A percentile compares a stretch with the other conserved stretches of the same genome.
These are phyloP conservation scores for Steinernema khuongi DNA, from an alignment of 1,140 invertebrate species.

Conservation along the genomic window DNA sequence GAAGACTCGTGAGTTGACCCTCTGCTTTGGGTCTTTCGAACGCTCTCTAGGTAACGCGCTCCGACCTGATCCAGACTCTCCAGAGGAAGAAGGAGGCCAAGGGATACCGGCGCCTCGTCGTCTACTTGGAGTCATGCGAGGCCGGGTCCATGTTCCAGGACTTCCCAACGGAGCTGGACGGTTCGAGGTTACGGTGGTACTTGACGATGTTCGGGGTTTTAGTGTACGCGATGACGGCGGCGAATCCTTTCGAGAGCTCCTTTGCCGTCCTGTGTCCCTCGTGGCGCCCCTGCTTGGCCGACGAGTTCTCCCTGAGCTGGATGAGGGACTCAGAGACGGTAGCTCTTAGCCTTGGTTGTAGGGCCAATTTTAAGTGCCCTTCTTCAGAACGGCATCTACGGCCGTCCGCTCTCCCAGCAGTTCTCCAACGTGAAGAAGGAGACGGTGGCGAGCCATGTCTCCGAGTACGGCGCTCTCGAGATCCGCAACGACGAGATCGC, in stretches of 20 bases:
- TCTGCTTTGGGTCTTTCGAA: not conserved
- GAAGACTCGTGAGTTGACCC: not conserved
- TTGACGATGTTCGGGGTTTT: conserved; percentile 30
- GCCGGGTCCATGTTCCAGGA: conserved; percentile 67
- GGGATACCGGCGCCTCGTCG: conserved; percentile 59
- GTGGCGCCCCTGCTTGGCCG: conserved; percentile 26
- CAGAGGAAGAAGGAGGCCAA: conserved; percentile 61
- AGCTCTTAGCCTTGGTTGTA: not conserved
- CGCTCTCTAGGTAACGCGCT: conserved; percentile 56
- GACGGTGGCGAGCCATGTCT: not conserved
- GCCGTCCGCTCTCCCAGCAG: not conserved
- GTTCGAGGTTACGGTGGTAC: conserved; percentile 57
- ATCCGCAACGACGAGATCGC: conserved; percentile 2
- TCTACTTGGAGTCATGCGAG: conserved; percentile 69
- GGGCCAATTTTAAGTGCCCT: not conserved
- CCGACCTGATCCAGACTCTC: conserved; percentile 59
- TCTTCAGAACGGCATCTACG: not conserved
- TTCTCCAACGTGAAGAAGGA: not conserved
- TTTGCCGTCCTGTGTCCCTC: conserved; percentile 52
- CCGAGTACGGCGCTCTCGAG: not conserved
- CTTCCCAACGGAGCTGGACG: conserved; percentile 63
- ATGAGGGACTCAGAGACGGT: conserved; percentile 66
- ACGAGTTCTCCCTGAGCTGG: conserved; percentile 64
- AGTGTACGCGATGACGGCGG: conserved; percentile 68
- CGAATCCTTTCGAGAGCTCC: conserved; percentile 60